Percentiles rank a stretch among this genome's conserved stretches.
Evolutionary conservation across 2,888 invertebrate species (phyloP).

Genomic region (Bhutanitis thaidina): DNA sequence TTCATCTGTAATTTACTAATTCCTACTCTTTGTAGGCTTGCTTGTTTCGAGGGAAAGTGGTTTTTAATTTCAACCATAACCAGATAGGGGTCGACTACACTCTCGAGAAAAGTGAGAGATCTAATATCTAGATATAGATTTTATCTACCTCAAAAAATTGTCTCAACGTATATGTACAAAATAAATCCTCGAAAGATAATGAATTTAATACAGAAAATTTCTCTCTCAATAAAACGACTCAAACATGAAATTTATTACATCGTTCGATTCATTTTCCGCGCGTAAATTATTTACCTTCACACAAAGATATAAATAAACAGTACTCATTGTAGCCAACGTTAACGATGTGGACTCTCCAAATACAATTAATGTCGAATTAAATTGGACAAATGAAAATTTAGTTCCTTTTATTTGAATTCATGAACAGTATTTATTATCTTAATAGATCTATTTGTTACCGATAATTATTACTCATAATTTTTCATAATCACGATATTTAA

Average conservation of each 20-base stretch:
- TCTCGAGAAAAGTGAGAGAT: too few relatives aligned
- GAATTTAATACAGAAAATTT: too few relatives aligned
- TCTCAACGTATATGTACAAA: too few relatives aligned
- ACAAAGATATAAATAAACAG: not conserved
- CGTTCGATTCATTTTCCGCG: not conserved
- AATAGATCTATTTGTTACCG: not conserved
- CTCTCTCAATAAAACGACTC: not conserved
- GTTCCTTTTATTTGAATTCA: not conserved
- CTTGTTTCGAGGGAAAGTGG: too few relatives aligned
- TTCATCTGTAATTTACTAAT: too few relatives aligned
- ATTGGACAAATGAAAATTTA: slow-evolving; percentile 7
- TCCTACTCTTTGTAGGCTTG: too few relatives aligned
- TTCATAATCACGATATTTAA: too few relatives aligned
- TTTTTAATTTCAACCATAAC: too few relatives aligned
- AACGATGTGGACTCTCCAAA: slow-evolving; percentile 3
- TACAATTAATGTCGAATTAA: slow-evolving; percentile 11
- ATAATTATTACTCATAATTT: not conserved
- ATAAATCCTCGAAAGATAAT: too few relatives aligned
- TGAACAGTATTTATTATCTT: not conserved
- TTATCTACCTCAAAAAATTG: too few relatives aligned
- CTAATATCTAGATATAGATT: too few relatives aligned
- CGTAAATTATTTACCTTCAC: not conserved
- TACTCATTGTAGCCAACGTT: not conserved
- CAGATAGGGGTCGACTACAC: too few relatives aligned
- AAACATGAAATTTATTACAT: not conserved